Percentiles rank a stretch among this genome's conserved stretches.
phyloP scores from a whole-genome alignment of 2,797 vertebrate genomes.

The Channa striata region DNA sequence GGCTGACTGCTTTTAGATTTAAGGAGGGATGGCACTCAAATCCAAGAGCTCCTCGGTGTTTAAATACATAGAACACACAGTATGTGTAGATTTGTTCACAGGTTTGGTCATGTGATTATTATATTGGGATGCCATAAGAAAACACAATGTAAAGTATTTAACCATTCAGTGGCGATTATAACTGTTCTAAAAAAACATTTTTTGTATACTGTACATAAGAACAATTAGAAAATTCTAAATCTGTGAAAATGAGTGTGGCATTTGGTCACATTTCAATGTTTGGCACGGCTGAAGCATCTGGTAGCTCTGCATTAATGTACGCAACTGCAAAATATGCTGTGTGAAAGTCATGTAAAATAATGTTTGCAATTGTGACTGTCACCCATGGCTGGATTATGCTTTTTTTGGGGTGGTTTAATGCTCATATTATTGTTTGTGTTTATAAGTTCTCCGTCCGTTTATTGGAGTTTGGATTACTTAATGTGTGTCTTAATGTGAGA shows the following conservation, averaged over 20 bases:
- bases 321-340: constrained; percentile 15
- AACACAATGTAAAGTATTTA: too few species aligned
- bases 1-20: background rate
- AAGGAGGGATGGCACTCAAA: constrained; percentile 9
- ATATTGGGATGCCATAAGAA: too few species aligned
- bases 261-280: constrained; percentile 31
- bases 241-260: constrained; percentile 10
- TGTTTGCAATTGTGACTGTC: constrained; percentile 39
- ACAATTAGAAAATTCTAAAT: constrained; percentile 39
- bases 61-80: background rate
- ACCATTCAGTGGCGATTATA: constrained; percentile 14
- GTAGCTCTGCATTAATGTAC: constrained; percentile 42
- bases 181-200: constrained; percentile 1
- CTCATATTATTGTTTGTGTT: too few species aligned
- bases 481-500: too few species aligned
- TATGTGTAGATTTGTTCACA: background rate
- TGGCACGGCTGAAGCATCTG: constrained; percentile 61
- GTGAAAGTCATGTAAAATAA: constrained; percentile 31
- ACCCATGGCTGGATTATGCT: background rate
- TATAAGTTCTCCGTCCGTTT: too few species aligned
- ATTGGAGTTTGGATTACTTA: too few species aligned
- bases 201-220: background rate
- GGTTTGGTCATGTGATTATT: constrained; percentile 7
- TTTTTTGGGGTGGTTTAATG: too few species aligned
- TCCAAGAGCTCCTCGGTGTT: background rate